Base-by-base conservation (phyloP, 1,140 invertebrate genomes). In the Andricus grossulariae region DNA sequence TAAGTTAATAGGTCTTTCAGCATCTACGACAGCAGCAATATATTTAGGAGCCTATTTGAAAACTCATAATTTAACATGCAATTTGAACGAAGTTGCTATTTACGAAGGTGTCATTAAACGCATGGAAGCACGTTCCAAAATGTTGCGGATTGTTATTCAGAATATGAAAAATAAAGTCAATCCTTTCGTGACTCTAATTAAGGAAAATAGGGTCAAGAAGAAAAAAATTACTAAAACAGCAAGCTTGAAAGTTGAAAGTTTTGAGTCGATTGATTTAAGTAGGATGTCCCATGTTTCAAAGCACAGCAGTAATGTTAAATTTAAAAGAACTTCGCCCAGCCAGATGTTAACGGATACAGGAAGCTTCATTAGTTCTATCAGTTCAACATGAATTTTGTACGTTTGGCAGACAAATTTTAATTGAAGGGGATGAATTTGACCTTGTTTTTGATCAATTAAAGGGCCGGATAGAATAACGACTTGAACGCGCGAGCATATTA, bases 31-130 rank as follows among this genome's bases (percentile, higher is more conserved):
- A 0, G 93, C 91, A 0, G 82, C 92, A 0, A 80, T 94, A 32
- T 90, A 89, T 50, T 84, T 94, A 18, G 93, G 91, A 16, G 80
- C 93, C 13, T 92, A 91, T 85, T 81, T 94, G 50, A 94, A 94
- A 88, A 87, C 87, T 15, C 85, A 92, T 71, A 93, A 94, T 86
- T 49, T 74, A 71, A 7, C 39, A 45, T 45, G 50, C 85, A 11
- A 50, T 72, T 2, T 60, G 66, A 76, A 85, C 15, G 82, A 87
- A 16, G 55, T 85, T 21, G 32, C 79, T 2, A 71, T 88, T 15
- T 93, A 93, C 81, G 74, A 86, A 54, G 84, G 88, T 78, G 87
- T 86, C 10, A 83, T 86, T 12, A 82, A 85, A 25, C 77, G 86
- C 12, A 93, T 91, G 77, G 85, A 91, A 74, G 81, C 85, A 21